Percentiles rank a stretch among this genome's conserved stretches.
Conservation (phyloP, 92 coral and sea anemone genomes). For the Parazoanthus atlanticus region DNA sequence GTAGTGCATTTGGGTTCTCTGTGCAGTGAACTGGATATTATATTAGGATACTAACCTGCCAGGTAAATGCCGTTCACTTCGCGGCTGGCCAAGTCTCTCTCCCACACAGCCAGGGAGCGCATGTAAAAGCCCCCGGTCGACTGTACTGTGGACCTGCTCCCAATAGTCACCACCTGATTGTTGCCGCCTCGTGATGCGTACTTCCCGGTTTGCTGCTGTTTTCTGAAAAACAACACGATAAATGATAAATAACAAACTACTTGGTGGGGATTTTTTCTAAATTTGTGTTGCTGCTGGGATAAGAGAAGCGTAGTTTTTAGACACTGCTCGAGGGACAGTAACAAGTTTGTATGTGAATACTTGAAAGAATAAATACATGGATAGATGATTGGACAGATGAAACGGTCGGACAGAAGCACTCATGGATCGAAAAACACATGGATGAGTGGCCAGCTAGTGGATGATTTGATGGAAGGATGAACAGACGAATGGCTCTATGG, state of each 20-base stretch:
- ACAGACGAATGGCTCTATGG: too few relatives aligned
- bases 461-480: too few relatives aligned
- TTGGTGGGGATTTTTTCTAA: too few relatives aligned
- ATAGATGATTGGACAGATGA: too few relatives aligned
- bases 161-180: conserved; percentile 49
- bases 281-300: too few relatives aligned
- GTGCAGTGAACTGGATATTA: neutral
- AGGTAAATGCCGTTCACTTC: conserved; percentile 74
- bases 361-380: too few relatives aligned
- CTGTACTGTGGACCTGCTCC: conserved; percentile 56
- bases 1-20: too few relatives aligned
- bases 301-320: neutral
- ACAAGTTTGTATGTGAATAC: too few relatives aligned
- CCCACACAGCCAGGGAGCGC: conserved; percentile 89
- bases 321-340: neutral
- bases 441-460: too few relatives aligned
- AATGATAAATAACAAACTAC: neutral
- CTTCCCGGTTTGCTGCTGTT: neutral
- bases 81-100: conserved; percentile 55
- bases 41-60: conserved; percentile 62
- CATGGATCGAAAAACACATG: too few relatives aligned
- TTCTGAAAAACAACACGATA: neutral
- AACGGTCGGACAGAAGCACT: too few relatives aligned
- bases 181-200: conserved; percentile 32
- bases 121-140: conserved; percentile 59